A percentile compares a stretch with the other conserved stretches of the same genome.
Evolutionary conservation across 2,888 invertebrate species (phyloP).

Genomic region (Ethmia dodecea): DNA sequence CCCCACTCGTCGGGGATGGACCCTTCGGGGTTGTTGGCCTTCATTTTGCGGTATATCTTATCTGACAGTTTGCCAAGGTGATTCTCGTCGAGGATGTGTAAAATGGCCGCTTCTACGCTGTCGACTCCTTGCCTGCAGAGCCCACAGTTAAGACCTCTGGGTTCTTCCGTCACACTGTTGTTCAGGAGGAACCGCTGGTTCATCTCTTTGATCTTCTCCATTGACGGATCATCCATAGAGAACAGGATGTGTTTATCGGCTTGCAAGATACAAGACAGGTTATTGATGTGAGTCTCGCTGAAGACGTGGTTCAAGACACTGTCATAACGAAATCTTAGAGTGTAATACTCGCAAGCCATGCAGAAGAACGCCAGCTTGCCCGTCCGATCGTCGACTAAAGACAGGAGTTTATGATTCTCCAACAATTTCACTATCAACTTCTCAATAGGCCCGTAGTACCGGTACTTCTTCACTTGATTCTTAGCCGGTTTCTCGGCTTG

Average conservation of each 20-base stretch:
- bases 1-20: constrained; percentile 66
- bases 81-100: constrained; percentile 62
- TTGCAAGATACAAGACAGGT: constrained; percentile 56
- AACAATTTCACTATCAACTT: constrained; percentile 52
- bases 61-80: constrained; percentile 61
- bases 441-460: constrained; percentile 68
- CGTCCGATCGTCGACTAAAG: constrained; percentile 62
- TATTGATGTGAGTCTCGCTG: constrained; percentile 59
- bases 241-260: constrained; percentile 58
- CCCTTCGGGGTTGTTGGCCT: constrained; percentile 46
- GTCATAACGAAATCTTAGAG: constrained; percentile 63
- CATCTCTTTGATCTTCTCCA: constrained; percentile 55
- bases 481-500: constrained; percentile 52
- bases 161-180: constrained; percentile 39
- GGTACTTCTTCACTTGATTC: constrained; percentile 58
- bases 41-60: constrained; percentile 51
- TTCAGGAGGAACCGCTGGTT: constrained; percentile 53
- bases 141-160: constrained; percentile 38
- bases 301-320: constrained; percentile 68
- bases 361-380: constrained; percentile 70
- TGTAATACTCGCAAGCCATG: constrained; percentile 68
- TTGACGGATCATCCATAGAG: constrained; percentile 38
- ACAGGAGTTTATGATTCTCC: constrained; percentile 53
- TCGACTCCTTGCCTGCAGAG: constrained; percentile 50
- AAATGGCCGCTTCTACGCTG: constrained; percentile 40